Evolutionary conservation across 64 coral and sea anemone species (phyloP), one percentile per base, ranked within the genome.

Genomic region (Montipora cactus): DNA sequence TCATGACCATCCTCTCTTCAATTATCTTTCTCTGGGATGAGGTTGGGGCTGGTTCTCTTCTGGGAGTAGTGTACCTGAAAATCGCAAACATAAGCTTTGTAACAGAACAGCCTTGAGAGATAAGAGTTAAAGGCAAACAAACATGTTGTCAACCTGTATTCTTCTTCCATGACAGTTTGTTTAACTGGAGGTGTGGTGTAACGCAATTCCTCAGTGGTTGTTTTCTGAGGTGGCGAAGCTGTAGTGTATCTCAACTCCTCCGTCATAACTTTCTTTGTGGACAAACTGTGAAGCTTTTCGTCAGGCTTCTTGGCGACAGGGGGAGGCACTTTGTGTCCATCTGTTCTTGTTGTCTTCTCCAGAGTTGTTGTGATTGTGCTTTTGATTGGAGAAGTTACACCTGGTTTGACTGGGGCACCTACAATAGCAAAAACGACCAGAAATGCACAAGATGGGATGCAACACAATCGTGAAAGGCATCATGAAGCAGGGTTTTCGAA

Each of bases 301-400:
- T 97, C 95, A 16, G 88, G 95, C 77, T 85, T 97, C 88, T 97
- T 94, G 9, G 83, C 69, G 2, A 93, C 92, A 14, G 93, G 89
- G 2, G 88, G 93, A 7, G 92, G 89, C 44, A 52, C 46, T 70
- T 86, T 86, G 44, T 28, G 67, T 7, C 61, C 67, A 15, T 84
- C 81, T n/a, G 87, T 76, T 16, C 89, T 95, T 18, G 93, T 92
- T 25, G 96, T 98, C 74, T 78, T 98, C 71, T 98, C 96, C 52
- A 92, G 90, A 49, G 91, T 85, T 47, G 92, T 98, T 79, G 79
- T 51, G 71, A 70, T 59, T 74, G 93, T 77, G 62, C 74, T 50
- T 79, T 57, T 76, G 53, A 53, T 68, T 53, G 59, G 23, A 67
- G 93, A 81, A 51, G 64, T 19, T 81, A 88, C 48, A 85, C 83